Base-by-base conservation (phyloP, 2,888 invertebrate species). In the Pachydiplax longipennis region DNA sequence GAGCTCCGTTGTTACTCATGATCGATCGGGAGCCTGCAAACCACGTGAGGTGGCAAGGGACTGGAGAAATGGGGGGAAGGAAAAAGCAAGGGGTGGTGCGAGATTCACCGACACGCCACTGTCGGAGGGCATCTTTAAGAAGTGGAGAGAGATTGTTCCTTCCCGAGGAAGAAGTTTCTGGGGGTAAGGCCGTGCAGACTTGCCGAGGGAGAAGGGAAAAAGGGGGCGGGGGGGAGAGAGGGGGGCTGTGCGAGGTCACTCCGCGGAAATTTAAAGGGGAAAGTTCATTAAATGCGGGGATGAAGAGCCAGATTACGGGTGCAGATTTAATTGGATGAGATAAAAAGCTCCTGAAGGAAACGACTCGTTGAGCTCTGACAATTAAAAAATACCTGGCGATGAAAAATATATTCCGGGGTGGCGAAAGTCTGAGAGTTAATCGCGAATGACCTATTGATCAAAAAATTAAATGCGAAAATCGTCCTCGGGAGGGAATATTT, bases 1-100 rank as follows among this genome's bases (percentile, higher is more conserved):
- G 87, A 87, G 87, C 87, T 37, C 37, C 87, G 87, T 87, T 87
- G 87, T 87, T 87, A 87, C 87, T 87, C 90, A 90, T 80, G 90
- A 81, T 80, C 80, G 90, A 80, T 90, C 80, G 48, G 48, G 25
- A 80, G 81, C 25, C 31, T 73, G 90, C 80, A 80, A 44, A 44
- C 90, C 73, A 90, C 90, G 80, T 90, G 80, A 80, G 90, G 90
- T 53, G 80, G 48, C 37, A 44, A 25, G 80, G 40, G 80, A 83
- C 31, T 18, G 83, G 83, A 15, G 40, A 25, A 80, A 35, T 53
- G 73, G 37, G 58, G 12, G 6, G 58, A 13, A 53, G 53, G 48
- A 25, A 13, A 13, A 81, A 31, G 82, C n/a, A 53, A 44, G 83
- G 31, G 90, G 80, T 31, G n/a, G 44, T n/a, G 73, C 44, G 35